A percentile compares a stretch with the other conserved stretches of the same genome.
phyloP scores from a whole-genome alignment of 1,140 invertebrate genomes.

The Samia ricini region DNA sequence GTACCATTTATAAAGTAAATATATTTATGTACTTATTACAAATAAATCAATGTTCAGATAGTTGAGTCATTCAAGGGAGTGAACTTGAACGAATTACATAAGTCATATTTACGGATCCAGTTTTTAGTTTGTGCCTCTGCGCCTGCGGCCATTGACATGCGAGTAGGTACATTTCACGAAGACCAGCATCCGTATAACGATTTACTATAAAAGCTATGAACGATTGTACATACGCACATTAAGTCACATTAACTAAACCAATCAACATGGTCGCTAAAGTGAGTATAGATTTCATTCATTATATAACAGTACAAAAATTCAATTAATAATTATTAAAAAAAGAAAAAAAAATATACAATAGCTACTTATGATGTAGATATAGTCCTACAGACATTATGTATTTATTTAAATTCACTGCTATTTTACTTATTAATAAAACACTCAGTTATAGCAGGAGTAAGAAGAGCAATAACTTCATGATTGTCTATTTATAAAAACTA shows the following conservation, averaged over 20 bases:
- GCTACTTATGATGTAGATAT: too few species aligned
- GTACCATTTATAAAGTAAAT: too few species aligned
- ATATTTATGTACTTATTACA: too few species aligned
- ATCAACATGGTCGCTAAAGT: constrained; percentile 60
- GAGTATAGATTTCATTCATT: constrained; percentile 24
- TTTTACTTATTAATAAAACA: too few species aligned
- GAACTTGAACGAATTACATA: constrained; percentile 29
- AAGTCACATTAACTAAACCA: constrained; percentile 36
- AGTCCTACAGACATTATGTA: too few species aligned
- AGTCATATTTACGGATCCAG: constrained; percentile 32
- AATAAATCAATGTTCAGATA: neutral
- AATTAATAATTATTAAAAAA: neutral
- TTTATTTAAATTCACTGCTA: neutral
- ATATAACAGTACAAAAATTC: too few species aligned
- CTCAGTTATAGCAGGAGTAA: too few species aligned
- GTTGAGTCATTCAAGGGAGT: constrained; percentile 11
- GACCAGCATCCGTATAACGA: neutral
- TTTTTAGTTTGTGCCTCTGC: constrained; percentile 30
- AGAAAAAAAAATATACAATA: too few species aligned
- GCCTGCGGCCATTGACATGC: constrained; percentile 11
- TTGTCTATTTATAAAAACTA: neutral
- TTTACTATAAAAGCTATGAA: constrained; percentile 49
- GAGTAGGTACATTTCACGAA: constrained; percentile 21
- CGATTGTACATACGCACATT: constrained; percentile 30
- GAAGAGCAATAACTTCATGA: neutral